Evolutionary conservation across 2,888 invertebrate genomes (phyloP), one percentile per base, ranked within the genome.

Genomic region (Orthonychiurus folsomi): DNA sequence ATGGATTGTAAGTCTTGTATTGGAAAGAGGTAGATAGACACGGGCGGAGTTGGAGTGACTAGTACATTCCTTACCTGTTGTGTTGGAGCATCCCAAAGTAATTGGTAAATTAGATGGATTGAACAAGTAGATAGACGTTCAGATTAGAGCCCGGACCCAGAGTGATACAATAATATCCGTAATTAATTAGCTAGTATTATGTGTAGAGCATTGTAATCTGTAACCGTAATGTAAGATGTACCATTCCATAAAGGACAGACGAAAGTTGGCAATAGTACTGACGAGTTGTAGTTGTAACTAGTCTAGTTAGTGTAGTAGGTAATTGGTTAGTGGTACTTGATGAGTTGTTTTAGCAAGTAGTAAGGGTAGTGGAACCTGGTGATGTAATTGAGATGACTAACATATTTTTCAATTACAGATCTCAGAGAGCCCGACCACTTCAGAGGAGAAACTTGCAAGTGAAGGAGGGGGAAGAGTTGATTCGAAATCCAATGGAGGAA

Each of bases 1-100:
- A 69, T 66, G 66, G 73, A 73, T 66, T 73, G 73, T 73, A 73
- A 73, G 73, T 73, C n/a, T n/a, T n/a, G n/a, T n/a, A n/a, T n/a
- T n/a, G n/a, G n/a, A n/a, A n/a, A 56, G 61, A 56, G n/a, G 55
- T 55, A 56, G 56, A 47, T 27, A 25, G 48, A 48, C 24, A 55
- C 18, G 52, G 20, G 25, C 20, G 54, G 26, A 50, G 52, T n/a
- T 12, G 20, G 52, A 5, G n/a, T 12, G 52, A 20, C 9, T 20
- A 52, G n/a, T 20, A 15, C 15, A 37, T n/a, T n/a, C n/a, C n/a
- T n/a, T n/a, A n/a, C n/a, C n/a, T n/a, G 37, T 15, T 37, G 37
- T 37, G 37, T 37, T 37, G 37, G 37, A 9, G 37, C 37, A 15
- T 37, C 5, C n/a, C 5, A 37, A 37, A 5, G 37, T 37, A 37